Conservation (phyloP, 2,113 vertebrate genomes). For the Hymenochirus boettgeri region DNA sequence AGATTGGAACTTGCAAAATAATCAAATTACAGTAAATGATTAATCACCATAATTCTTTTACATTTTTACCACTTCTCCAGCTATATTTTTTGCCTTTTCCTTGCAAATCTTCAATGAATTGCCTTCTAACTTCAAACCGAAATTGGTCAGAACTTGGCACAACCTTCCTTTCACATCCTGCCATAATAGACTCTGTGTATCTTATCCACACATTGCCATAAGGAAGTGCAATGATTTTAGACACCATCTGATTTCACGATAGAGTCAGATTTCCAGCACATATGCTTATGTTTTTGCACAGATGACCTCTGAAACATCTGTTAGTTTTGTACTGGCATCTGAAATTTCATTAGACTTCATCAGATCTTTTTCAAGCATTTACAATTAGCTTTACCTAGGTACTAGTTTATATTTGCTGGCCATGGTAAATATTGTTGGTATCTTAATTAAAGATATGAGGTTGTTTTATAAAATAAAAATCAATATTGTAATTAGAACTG, state of each 20-base stretch:
- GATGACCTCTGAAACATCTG: constrained; percentile 75
- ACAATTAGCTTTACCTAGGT: background rate
- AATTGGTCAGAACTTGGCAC: no score
- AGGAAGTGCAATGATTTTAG: constrained; percentile 70
- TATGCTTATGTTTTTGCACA: constrained; percentile 76
- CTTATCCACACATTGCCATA: constrained; percentile 68
- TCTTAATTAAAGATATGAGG: constrained; percentile 17
- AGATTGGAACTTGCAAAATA: no score
- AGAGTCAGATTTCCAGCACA: constrained; percentile 75
- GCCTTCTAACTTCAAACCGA: no score
- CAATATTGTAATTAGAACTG: no score
- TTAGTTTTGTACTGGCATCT: constrained; percentile 69
- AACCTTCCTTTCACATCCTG: no score
- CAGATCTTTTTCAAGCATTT: constrained; percentile 45
- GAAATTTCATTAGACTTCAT: constrained; percentile 62
- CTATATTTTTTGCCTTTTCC: no score
- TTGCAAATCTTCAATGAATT: no score
- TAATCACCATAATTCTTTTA: no score
- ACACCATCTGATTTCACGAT: constrained; percentile 67
- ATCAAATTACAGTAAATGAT: no score
- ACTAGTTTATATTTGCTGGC: background rate
- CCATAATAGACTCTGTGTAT: constrained; percentile 50
- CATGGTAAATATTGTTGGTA: constrained; percentile 33
- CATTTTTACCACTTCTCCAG: no score
- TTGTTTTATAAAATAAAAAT: constrained; percentile 7